Percentiles rank a stretch among this genome's conserved stretches.
phyloP scores from a whole-genome alignment of 2,888 invertebrate species.

The Corbicula japonica region DNA sequence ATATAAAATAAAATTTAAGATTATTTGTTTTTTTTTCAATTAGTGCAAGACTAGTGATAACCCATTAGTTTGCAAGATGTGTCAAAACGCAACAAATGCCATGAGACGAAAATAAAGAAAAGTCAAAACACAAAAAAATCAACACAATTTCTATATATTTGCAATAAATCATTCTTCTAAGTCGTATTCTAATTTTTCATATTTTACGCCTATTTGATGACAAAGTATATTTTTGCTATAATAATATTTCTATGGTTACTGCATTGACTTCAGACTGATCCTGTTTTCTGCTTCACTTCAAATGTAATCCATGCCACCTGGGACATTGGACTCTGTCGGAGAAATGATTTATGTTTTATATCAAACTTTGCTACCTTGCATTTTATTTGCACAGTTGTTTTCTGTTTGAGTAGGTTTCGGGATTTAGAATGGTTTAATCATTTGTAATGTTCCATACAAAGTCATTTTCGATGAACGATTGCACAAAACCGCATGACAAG shows the following conservation, averaged over 20 bases:
- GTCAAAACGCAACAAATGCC: too few species aligned
- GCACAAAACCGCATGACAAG: background rate
- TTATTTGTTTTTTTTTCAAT: too few species aligned
- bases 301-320: conserved; percentile 55
- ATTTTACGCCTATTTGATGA: conserved; percentile 10
- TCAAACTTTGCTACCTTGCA: conserved; percentile 11
- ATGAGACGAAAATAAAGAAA: too few species aligned
- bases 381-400: conserved; percentile 25
- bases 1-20: too few species aligned
- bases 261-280: conserved; percentile 28
- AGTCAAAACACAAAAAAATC: too few species aligned
- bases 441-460: conserved; percentile 12
- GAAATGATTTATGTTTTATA: conserved; percentile 33
- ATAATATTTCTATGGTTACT: conserved; percentile 24
- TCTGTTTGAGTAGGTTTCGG: conserved; percentile 4
- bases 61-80: too few species aligned
- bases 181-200: background rate
- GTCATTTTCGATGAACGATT: background rate
- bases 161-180: background rate
- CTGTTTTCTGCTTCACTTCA: conserved; percentile 45
- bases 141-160: too few species aligned
- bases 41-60: too few species aligned
- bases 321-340: conserved; percentile 28
- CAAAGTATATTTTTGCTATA: conserved; percentile 1
- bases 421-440: conserved; percentile 20